Percentiles rank a stretch among this genome's conserved stretches.
These are phyloP conservation scores for Drosophila sp. DNA, from an alignment of 1,140 invertebrate species.

Conservation along the genomic window DNA sequence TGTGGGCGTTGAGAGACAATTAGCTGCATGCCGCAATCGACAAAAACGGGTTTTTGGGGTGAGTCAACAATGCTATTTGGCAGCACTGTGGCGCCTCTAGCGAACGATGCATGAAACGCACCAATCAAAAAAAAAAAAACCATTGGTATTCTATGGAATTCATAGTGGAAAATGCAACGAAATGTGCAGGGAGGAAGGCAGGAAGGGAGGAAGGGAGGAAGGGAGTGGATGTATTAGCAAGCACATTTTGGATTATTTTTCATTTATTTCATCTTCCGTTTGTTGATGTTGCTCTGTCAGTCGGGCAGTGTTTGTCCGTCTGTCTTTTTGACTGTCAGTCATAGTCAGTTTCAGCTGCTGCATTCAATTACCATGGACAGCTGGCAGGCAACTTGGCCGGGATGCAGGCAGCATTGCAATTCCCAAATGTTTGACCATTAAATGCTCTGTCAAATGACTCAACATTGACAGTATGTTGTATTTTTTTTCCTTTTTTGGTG, in stretches of 20 bases:
- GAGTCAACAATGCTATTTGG: slow-evolving; percentile 58
- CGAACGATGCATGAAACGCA: slow-evolving; percentile 23
- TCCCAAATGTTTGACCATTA: slow-evolving; percentile 66
- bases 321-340: slow-evolving; percentile 24
- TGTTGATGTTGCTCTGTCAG: slow-evolving; percentile 12
- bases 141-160: slow-evolving; percentile 13
- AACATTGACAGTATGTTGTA: slow-evolving; percentile 54
- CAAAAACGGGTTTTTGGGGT: slow-evolving; percentile 66
- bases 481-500: slow-evolving; percentile 1
- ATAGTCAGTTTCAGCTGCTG: slow-evolving; percentile 59
- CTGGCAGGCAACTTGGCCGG: slow-evolving; percentile 12
- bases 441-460: slow-evolving; percentile 62
- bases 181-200: background rate
- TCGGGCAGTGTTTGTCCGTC: slow-evolving; percentile 19
- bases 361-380: slow-evolving; percentile 65
- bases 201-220: background rate
- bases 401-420: background rate
- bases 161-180: slow-evolving; percentile 8
- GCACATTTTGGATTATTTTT: slow-evolving; percentile 38
- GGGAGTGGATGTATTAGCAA: slow-evolving; percentile 28
- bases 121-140: no score
- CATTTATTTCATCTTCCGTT: slow-evolving; percentile 36
- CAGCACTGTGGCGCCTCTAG: slow-evolving; percentile 47
- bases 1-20: slow-evolving; percentile 77
- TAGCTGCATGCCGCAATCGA: slow-evolving; percentile 76